A percentile compares a stretch with the other conserved stretches of the same genome.
Conservation (phyloP, 2,797 vertebrate genomes). For the Malurus splendens region DNA sequence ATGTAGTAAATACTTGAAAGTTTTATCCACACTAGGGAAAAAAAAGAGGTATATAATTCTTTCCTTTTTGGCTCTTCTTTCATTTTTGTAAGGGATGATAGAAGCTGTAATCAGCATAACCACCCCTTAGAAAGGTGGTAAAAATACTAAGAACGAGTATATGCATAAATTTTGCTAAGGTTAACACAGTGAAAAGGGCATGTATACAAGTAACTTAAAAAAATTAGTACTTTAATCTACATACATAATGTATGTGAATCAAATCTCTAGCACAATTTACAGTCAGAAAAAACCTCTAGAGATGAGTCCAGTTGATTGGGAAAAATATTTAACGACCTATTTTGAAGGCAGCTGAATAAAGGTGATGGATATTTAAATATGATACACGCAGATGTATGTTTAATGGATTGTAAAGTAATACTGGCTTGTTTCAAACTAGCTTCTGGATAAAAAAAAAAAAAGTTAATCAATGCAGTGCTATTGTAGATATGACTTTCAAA, state of each 20-base stretch:
- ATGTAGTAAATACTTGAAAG: conserved; percentile 64
- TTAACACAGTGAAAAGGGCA: background rate
- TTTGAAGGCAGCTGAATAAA: conserved; percentile 9
- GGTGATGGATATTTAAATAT: background rate
- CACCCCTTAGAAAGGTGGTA: background rate
- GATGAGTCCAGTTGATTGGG: background rate
- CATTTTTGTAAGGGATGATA: background rate
- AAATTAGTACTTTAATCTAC: background rate
- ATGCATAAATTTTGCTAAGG: background rate
- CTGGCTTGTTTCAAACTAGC: background rate
- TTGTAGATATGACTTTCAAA: background rate
- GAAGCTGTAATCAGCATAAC: background rate
- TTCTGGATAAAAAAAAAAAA: background rate
- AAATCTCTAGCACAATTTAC: background rate
- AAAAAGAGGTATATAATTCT: background rate
- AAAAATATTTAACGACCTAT: conserved; percentile 7
- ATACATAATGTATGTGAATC: background rate
- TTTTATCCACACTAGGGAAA: conserved; percentile 17
- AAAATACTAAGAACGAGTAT: background rate
- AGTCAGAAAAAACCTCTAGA: background rate
- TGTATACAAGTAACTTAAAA: background rate
- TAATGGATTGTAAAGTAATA: conserved; percentile 14
- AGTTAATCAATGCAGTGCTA: conserved; percentile 13
- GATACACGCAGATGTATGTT: background rate
- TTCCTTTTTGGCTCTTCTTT: background rate